Base-by-base conservation (phyloP, 2,113 vertebrate species). In the Astatoreochromis straeleni region DNA sequence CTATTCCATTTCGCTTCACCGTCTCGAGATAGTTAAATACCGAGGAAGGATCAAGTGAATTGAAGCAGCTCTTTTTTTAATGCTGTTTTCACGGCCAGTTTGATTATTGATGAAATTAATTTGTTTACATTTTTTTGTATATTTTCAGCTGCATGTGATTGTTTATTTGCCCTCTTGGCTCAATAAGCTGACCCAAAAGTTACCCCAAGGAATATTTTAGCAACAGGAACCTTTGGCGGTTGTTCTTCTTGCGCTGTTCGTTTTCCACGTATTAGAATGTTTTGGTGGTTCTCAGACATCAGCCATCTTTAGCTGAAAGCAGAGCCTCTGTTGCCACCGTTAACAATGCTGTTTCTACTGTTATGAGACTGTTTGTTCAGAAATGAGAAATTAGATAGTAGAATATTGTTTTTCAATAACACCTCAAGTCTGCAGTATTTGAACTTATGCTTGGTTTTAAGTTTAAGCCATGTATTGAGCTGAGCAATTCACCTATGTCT, bases 41-140 rank as follows among this genome's bases (percentile, higher is more conserved):
- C n/a, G 60, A 89, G 92, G 93, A 95, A 94, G 91, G 90, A 92
- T 95, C 63, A 82, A 81, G 92, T 93, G 92, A 93, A 90, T 92
- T 91, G 49, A 93, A 87, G 79, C 42, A 80, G 78, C 60, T 55
- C 53, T 88, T 91, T 90, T 51, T 21, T 68, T n/a, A n/a, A 68
- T 33, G 19, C 40, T 85, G 58, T 87, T 80, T 89, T 87, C 88
- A 86, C 81, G 7, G 42, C 54, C 33, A 45, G 47, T 85, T 88
- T 89, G 10, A 47, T 81, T 73, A 81, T 80, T 79, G 17, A 86
- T 83, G 2, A 55, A 78, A 57, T 21, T 51, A 11, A 89, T 87
- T 87, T 87, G 73, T 92, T 92, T 89, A 81, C 51, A 73, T 83
- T 86, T 86, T 87, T 87, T 38, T 84, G 17, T 84, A 24, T 83